Conservation (phyloP, 1,140 invertebrate genomes). For the Pissodes strobi region DNA sequence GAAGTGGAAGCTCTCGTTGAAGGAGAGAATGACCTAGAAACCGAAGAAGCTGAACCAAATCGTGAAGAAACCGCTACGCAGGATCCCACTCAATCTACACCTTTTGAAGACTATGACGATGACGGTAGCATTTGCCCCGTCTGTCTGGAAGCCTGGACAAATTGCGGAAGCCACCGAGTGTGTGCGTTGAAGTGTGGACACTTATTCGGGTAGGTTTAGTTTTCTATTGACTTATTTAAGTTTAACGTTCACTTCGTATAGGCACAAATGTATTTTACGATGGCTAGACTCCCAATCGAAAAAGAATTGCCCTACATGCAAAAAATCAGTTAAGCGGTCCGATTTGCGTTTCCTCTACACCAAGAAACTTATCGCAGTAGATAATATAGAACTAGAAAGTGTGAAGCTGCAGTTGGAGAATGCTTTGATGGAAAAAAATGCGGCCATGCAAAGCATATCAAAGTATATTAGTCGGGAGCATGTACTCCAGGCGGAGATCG, state of each 20-base stretch:
- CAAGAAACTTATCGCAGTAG: constrained; percentile 58
- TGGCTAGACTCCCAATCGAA: constrained; percentile 68
- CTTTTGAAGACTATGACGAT: constrained; percentile 47
- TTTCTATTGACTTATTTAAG: background rate
- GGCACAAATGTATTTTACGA: constrained; percentile 76
- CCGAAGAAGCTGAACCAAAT: background rate
- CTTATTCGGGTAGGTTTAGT: constrained; percentile 71
- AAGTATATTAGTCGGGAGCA: constrained; percentile 51
- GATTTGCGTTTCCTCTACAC: constrained; percentile 77
- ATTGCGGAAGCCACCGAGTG: constrained; percentile 81
- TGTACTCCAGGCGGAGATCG: constrained; percentile 46
- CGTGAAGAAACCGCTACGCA: background rate
- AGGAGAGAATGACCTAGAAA: background rate
- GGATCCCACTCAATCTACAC: background rate
- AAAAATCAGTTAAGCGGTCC: constrained; percentile 65
- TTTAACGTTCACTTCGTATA: constrained; percentile 85
- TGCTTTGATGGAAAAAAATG: constrained; percentile 55
- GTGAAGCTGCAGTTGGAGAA: constrained; percentile 60
- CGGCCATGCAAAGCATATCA: constrained; percentile 56
- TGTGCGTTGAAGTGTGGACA: constrained; percentile 87
- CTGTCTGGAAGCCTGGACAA: constrained; percentile 85
- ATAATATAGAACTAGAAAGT: constrained; percentile 60
- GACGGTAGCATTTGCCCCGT: constrained; percentile 80
- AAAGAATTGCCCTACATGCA: constrained; percentile 83
- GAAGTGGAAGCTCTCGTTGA: background rate